A percentile compares a stretch with the other conserved stretches of the same genome.
Evolutionary conservation across 2,797 vertebrate species (phyloP).

Genomic region (Ibycter americanus): DNA sequence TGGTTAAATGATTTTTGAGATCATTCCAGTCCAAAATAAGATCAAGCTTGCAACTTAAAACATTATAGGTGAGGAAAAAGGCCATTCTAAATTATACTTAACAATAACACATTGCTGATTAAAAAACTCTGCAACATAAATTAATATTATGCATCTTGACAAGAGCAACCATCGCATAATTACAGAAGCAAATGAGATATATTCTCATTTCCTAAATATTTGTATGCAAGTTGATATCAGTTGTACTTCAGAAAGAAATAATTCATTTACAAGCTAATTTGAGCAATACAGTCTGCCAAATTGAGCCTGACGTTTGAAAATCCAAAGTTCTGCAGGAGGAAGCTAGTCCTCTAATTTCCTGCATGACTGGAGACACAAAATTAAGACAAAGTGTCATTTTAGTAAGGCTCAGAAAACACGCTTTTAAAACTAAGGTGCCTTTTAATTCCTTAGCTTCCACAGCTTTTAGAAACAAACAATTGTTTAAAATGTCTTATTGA

Average conservation of each 20-base stretch:
- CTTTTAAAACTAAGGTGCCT: not conserved
- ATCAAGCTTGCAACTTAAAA: not conserved
- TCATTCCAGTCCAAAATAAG: not conserved
- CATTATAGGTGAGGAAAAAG: not conserved
- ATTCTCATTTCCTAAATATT: not conserved
- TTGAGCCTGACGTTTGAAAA: slow-evolving; percentile 20
- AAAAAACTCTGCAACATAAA: not conserved
- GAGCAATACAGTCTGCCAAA: slow-evolving; percentile 6
- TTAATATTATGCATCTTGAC: not conserved
- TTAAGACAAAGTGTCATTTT: slow-evolving; percentile 27
- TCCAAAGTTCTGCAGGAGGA: not conserved
- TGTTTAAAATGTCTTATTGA: not conserved
- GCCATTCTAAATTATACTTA: not conserved
- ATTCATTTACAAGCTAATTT: slow-evolving; percentile 26
- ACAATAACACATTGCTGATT: not conserved
- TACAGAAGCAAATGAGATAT: not conserved
- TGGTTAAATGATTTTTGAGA: not conserved
- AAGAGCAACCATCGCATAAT: not conserved
- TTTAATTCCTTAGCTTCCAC: not conserved
- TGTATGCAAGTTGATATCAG: not conserved
- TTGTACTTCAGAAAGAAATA: slow-evolving; percentile 7
- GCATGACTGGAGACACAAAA: slow-evolving; percentile 17
- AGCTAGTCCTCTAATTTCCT: slow-evolving; percentile 14
- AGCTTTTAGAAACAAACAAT: slow-evolving; percentile 4
- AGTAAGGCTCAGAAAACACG: not conserved